Evolutionary conservation across 2,888 invertebrate species (phyloP), one percentile per base, ranked within the genome.

Genomic region (Elgonia sp.): DNA sequence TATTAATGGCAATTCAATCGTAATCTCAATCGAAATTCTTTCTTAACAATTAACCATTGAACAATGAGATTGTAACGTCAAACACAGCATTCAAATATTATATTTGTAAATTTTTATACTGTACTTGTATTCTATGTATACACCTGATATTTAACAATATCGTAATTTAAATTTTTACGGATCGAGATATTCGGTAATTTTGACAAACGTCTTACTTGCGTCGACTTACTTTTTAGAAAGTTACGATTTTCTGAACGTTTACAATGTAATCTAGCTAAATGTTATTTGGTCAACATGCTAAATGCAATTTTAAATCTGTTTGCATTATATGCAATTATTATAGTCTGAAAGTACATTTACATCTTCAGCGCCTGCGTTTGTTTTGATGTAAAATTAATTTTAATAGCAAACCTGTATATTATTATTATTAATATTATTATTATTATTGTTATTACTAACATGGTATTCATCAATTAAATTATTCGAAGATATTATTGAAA

Each of bases 261-360:
- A 89, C 82, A 89, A 87, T 90, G 85, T 89, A 89, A 80, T 90
- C 86, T 88, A 84, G 86, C 89, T 90, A 91, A 90, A 88, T 79
- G 20, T 83, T 91, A 91, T 91, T 92, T 92, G 91, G 91, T 92
- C 91, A 91, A 91, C 90, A 86, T 89, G 84, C 90, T 92, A 91
- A 90, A 92, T 91, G 89, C 86, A 91, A 72, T 90, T 88, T 84
- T 60, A 79, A 86, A 80, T 80, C 60, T 83, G 63, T 80, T 73
- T 86, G 83, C 83, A 83, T 87, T 75, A 55, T 62, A 87, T 83
- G 83, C 87, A 87, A 80, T 53, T 79, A 67, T 55, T 73, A 86
- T 76, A 86, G 70, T 76, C 81, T 81, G 70, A 81, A 81, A 76
- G 62, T 81, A 81, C 86, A 81, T 76, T 76, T 81, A 86, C 46